Conservation (phyloP, 2,888 invertebrate species). For the Timema cristinae region DNA sequence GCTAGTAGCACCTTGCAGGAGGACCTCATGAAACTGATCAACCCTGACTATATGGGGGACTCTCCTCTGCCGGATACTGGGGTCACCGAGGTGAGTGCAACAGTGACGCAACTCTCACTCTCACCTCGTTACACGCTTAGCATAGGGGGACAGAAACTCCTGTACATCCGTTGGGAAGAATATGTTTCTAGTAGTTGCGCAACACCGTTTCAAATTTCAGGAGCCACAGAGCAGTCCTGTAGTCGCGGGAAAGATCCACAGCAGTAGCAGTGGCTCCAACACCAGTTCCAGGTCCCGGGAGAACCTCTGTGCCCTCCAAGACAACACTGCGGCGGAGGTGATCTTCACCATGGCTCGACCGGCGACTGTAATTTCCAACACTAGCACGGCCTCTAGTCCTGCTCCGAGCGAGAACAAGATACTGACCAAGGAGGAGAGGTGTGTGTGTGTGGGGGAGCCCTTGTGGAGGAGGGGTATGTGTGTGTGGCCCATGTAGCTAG, state of each 20-base stretch:
- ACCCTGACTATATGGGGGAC: slow-evolving; percentile 62
- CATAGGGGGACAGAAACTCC: not conserved
- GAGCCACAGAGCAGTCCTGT: slow-evolving; percentile 17
- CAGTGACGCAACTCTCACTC: too few species aligned
- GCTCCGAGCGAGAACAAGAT: slow-evolving; percentile 54
- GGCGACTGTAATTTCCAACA: slow-evolving; percentile 60
- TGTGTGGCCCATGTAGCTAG: too few species aligned
- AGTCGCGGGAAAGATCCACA: slow-evolving; percentile 27
- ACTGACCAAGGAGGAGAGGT: slow-evolving; percentile 54
- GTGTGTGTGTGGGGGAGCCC: slow-evolving; percentile 2
- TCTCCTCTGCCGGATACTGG: not conserved
- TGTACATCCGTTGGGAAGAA: not conserved
- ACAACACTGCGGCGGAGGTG: slow-evolving; percentile 46
- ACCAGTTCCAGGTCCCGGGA: slow-evolving; percentile 45
- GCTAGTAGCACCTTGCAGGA: slow-evolving; percentile 66
- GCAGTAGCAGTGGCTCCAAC: slow-evolving; percentile 21
- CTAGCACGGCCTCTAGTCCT: slow-evolving; percentile 55
- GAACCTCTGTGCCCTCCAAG: slow-evolving; percentile 41
- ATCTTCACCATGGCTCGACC: slow-evolving; percentile 62
- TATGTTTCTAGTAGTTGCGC: not conserved
- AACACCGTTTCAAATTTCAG: slow-evolving; percentile 20
- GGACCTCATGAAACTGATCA: slow-evolving; percentile 80
- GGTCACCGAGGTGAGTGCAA: too few species aligned
- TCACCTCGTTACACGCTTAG: too few species aligned
- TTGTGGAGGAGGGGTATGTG: too few species aligned